These are phyloP conservation scores for Bruchidius siliquastri DNA, from an alignment of 2,888 invertebrate genomes.

Conservation along the genomic window DNA sequence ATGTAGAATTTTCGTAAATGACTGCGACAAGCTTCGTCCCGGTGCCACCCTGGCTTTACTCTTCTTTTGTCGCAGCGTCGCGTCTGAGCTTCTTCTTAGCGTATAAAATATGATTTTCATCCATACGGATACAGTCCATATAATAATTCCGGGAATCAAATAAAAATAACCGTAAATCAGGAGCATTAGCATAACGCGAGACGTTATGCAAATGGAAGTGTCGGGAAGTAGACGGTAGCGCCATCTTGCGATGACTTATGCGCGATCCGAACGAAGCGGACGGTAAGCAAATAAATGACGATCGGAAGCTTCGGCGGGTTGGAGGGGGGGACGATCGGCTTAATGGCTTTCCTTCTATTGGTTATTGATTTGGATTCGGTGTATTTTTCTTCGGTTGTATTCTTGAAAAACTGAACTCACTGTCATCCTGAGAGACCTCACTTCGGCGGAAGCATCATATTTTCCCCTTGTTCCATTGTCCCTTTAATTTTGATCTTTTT, in stretches of 20 bases:
- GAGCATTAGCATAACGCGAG: conserved; percentile 47
- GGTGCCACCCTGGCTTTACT: neutral
- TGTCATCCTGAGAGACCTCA: no score
- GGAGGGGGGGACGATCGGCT: neutral
- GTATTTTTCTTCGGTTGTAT: neutral
- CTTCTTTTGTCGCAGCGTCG: conserved; percentile 9
- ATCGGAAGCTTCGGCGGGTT: neutral
- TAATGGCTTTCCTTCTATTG: neutral
- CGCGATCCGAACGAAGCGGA: conserved; percentile 1
- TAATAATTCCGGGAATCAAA: conserved; percentile 51
- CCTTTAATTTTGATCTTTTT: no score
- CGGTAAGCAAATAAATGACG: neutral
- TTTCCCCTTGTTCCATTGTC: no score
- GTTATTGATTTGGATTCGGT: neutral
- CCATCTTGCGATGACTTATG: conserved; percentile 25
- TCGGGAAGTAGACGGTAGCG: conserved; percentile 25
- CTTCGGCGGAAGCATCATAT: no score
- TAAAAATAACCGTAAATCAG: conserved; percentile 51
- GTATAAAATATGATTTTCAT: conserved; percentile 50
- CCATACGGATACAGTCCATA: conserved; percentile 53
- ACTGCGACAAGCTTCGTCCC: no score
- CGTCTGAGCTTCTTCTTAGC: conserved; percentile 5
- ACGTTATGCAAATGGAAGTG: conserved; percentile 43
- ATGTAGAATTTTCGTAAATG: no score
- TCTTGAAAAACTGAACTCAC: no score